These are phyloP conservation scores for Chamaea fasciata DNA, from an alignment of 2,113 vertebrate genomes.

Conservation along the genomic window DNA sequence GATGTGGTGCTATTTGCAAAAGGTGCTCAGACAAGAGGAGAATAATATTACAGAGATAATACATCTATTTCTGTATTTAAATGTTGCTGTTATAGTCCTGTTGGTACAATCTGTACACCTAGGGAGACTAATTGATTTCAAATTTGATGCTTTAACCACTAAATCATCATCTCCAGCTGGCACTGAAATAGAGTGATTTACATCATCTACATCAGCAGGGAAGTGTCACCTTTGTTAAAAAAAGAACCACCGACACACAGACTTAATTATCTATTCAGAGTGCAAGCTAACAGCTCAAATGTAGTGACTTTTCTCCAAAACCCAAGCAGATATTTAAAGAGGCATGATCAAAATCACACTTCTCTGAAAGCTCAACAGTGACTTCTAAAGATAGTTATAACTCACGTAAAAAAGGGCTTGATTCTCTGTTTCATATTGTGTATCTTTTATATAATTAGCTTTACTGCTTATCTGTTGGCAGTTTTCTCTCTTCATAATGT, in stretches of 20 bases:
- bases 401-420: not conserved
- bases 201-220: conserved; percentile 52
- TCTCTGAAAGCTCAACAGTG: not conserved
- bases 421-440: not conserved
- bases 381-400: conserved; percentile 16
- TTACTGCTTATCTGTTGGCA: not conserved
- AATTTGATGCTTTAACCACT: conserved; percentile 18
- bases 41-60: not conserved
- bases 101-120: not conserved
- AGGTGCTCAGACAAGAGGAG: not conserved
- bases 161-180: conserved; percentile 41
- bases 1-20: not conserved
- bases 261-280: conserved; percentile 52
- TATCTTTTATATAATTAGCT: not conserved
- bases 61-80: not conserved
- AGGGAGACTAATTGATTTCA: conserved; percentile 15
- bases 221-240: conserved; percentile 62
- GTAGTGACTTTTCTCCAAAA: conserved; percentile 12
- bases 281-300: conserved; percentile 17
- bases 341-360: not conserved
- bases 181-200: conserved; percentile 40
- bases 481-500: not conserved
- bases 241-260: conserved; percentile 54
- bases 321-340: conserved; percentile 11
- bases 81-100: not conserved